Evolutionary conservation across 2,888 invertebrate species (phyloP).

Genomic region (Metallyticus violacea): DNA sequence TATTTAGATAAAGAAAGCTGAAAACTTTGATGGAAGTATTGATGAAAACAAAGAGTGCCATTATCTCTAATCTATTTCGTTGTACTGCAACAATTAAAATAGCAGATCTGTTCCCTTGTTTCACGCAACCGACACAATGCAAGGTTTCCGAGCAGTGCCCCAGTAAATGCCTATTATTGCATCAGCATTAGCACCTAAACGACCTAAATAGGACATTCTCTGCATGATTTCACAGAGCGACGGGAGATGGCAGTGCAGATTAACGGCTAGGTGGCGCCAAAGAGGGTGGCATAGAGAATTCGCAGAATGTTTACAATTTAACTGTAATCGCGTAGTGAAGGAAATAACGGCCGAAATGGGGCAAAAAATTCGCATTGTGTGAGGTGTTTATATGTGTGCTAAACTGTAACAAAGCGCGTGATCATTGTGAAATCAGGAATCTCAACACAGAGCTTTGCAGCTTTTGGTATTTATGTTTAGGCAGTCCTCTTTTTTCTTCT

Average conservation of each 20-base stretch:
- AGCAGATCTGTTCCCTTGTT: background rate
- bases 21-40: no score
- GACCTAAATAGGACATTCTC: background rate
- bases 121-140: background rate
- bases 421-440: background rate
- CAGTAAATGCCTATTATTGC: slow-evolving; percentile 1
- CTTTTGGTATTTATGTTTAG: no score
- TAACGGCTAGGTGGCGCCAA: background rate
- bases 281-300: background rate
- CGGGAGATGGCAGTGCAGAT: background rate
- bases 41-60: no score
- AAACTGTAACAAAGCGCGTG: background rate
- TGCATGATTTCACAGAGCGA: slow-evolving; percentile 10
- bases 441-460: background rate
- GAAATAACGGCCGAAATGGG: background rate
- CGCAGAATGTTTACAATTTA: slow-evolving; percentile 11
- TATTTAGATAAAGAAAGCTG: no score
- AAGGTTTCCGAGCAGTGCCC: background rate
- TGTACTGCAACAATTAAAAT: no score
- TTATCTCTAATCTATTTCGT: no score
- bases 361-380: background rate
- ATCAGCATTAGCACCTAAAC: background rate
- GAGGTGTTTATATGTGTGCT: background rate
- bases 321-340: background rate
- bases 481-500: no score